These are phyloP conservation scores for Neodiprion lecontei DNA, from an alignment of 1,140 invertebrate genomes.

Conservation along the genomic window DNA sequence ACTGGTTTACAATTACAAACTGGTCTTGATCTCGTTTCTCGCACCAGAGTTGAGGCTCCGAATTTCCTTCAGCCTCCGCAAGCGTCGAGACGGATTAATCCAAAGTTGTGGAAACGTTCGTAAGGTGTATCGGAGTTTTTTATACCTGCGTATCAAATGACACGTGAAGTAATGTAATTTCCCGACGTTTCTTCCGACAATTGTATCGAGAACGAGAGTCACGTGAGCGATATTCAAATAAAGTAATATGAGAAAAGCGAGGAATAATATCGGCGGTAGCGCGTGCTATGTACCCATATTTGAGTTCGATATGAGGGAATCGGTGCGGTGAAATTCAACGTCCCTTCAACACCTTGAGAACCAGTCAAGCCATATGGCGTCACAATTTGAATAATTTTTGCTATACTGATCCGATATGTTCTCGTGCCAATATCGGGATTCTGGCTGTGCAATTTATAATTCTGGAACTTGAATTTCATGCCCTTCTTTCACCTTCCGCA, in stretches of 20 bases:
- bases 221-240: not conserved
- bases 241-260: not conserved
- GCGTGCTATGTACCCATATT: not conserved
- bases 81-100: no score
- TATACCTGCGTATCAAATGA: no score
- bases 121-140: no score
- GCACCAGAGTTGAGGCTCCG: no score
- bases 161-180: no score
- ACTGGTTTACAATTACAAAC: no score
- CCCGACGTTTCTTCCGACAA: not conserved
- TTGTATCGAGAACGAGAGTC: not conserved
- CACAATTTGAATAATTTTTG: conserved; percentile 3
- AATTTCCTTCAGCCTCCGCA: no score
- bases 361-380: not conserved
- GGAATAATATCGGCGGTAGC: no score
- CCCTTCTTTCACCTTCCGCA: no score
- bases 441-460: not conserved
- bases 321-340: conserved; percentile 1
- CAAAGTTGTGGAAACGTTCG: no score
- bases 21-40: no score
- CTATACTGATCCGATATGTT: conserved; percentile 1
- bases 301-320: not conserved
- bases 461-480: no score
- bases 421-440: not conserved
- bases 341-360: not conserved